Evolutionary conservation across 2,113 vertebrate species (phyloP).

Genomic region (Barnardius zonarius): DNA sequence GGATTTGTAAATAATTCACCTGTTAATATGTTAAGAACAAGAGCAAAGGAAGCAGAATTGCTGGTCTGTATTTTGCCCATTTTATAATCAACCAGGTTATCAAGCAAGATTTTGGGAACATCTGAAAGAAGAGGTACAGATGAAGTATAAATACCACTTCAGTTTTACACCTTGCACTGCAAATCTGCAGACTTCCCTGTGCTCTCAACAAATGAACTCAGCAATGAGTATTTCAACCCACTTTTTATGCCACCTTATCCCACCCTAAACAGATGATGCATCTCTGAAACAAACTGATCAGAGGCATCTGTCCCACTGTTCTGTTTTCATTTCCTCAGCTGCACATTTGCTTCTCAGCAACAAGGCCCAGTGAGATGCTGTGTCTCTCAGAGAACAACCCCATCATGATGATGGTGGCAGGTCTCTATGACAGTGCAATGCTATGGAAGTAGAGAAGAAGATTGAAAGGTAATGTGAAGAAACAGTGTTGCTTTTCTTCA

Average conservation of each 20-base stretch:
- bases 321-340: not conserved
- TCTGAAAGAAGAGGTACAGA: not conserved
- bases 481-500: not conserved
- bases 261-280: not conserved
- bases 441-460: not conserved
- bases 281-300: not conserved
- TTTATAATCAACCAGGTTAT: not conserved
- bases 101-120: not conserved
- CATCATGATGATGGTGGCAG: no score
- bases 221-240: not conserved
- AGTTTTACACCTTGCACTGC: not conserved
- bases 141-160: not conserved
- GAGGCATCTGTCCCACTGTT: not conserved
- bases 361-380: rapidly evolving
- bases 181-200: not conserved
- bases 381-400: not conserved
- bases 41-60: not conserved
- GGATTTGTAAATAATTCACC: not conserved
- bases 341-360: not conserved
- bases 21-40: not conserved
- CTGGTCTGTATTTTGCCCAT: not conserved
- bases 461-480: not conserved
- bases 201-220: not conserved
- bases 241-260: not conserved
- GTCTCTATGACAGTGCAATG: rapidly evolving